phyloP scores from a whole-genome alignment of 2,888 invertebrate genomes.

The Eristalis arbustorum region DNA sequence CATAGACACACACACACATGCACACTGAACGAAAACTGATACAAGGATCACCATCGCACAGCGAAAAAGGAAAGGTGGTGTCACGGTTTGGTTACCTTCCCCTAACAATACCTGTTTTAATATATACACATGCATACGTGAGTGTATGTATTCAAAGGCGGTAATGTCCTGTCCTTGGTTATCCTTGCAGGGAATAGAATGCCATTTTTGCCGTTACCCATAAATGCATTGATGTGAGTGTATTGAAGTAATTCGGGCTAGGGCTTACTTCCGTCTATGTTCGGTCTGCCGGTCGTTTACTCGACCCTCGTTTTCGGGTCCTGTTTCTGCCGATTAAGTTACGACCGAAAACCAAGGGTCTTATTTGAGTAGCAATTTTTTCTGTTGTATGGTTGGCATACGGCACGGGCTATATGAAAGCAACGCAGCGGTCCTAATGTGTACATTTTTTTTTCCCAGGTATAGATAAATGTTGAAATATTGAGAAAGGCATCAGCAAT shows the following conservation, averaged over 20 bases:
- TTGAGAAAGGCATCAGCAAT: slow-evolving; percentile 1
- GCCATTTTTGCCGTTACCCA: slow-evolving; percentile 16
- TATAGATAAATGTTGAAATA: slow-evolving; percentile 12
- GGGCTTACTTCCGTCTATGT: slow-evolving; percentile 54
- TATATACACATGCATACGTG: neutral
- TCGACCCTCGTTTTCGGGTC: slow-evolving; percentile 48
- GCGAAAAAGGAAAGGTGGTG: slow-evolving; percentile 54
- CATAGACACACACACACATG: neutral
- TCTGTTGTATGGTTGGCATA: slow-evolving; percentile 7
- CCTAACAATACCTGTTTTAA: slow-evolving; percentile 26
- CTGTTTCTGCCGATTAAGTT: slow-evolving; percentile 37
- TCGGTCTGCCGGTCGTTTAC: slow-evolving; percentile 5
- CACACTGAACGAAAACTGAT: neutral
- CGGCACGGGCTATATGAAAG: slow-evolving; percentile 42
- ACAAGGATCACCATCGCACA: slow-evolving; percentile 22
- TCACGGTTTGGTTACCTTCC: slow-evolving; percentile 40
- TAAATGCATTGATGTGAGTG: neutral
- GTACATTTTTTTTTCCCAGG: slow-evolving; percentile 20
- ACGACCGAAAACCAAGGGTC: neutral
- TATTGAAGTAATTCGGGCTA: slow-evolving; percentile 24
- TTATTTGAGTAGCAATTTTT: slow-evolving; percentile 1
- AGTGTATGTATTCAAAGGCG: slow-evolving; percentile 2
- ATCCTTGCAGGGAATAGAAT: slow-evolving; percentile 22
- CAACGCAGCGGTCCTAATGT: slow-evolving; percentile 8
- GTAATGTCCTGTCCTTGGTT: slow-evolving; percentile 46